Conservation (phyloP, 2,113 vertebrate species). For the Aldabrachelys gigantea region DNA sequence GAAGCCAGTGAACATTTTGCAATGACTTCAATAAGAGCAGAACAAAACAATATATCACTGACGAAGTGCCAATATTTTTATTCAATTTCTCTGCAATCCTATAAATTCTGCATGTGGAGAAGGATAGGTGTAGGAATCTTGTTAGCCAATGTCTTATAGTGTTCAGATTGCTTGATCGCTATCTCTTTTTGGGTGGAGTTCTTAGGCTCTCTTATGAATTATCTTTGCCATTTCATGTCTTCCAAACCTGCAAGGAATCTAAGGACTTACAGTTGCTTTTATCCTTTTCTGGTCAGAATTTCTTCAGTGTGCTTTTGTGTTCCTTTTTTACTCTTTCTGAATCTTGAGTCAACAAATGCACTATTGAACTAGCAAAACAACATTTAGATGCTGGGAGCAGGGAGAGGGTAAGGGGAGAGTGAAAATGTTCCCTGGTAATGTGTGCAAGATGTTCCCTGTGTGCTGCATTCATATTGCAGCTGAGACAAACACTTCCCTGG, state of each 20-base stretch:
- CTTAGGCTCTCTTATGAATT: not conserved
- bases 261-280: not conserved
- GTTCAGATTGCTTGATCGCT: not conserved
- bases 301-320: not conserved
- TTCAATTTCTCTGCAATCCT: not conserved
- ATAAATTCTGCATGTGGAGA: not conserved
- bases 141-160: not conserved
- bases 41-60: not conserved
- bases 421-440: slow-evolving; percentile 49
- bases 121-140: not conserved
- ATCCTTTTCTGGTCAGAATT: not conserved
- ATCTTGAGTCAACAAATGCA: rapidly evolving
- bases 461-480: slow-evolving; percentile 45
- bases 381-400: not conserved
- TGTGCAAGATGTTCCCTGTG: slow-evolving; percentile 24
- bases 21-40: not conserved
- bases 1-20: not conserved
- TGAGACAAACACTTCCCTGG: slow-evolving; percentile 17
- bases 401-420: slow-evolving; percentile 18
- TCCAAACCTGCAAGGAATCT: not conserved
- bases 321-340: not conserved
- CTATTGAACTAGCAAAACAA: not conserved
- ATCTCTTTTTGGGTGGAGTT: not conserved
- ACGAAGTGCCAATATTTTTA: not conserved
- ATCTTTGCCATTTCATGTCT: not conserved